Evolutionary conservation across 2,113 vertebrate species (phyloP).

Genomic region (Lagopus leucura): DNA sequence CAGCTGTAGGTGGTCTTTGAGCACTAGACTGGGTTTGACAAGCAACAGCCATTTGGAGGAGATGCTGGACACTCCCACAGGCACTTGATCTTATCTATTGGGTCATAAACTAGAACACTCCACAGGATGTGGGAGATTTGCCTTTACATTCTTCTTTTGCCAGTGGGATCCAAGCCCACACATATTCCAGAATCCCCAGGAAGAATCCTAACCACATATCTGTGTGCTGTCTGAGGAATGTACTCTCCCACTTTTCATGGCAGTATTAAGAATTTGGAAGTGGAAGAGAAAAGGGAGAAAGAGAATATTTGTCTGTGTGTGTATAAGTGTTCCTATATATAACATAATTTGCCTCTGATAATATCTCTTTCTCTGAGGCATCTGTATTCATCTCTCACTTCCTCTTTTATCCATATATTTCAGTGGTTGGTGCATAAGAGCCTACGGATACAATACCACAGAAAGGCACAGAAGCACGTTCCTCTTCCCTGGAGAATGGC

Average conservation of each 20-base stretch:
- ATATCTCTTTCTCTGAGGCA: not conserved
- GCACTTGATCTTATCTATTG: not conserved
- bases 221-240: constrained; percentile 3
- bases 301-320: not conserved
- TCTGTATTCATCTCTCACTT: constrained; percentile 17
- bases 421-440: constrained; percentile 38
- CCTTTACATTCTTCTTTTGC: constrained; percentile 40
- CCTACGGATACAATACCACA: constrained; percentile 65
- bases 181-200: constrained; percentile 41
- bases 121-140: constrained; percentile 66
- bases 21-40: not conserved
- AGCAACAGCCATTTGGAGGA: not conserved
- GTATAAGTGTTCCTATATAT: not conserved
- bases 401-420: constrained; percentile 36
- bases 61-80: constrained; percentile 13
- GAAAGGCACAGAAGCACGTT: constrained; percentile 6
- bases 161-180: constrained; percentile 46
- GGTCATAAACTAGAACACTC: not conserved
- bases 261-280: not conserved
- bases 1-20: not conserved
- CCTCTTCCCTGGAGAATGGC: not conserved
- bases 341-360: not conserved
- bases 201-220: constrained; percentile 42
- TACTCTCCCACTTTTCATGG: not conserved
- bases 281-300: not conserved